Evolutionary conservation across 2,113 vertebrate species (phyloP).

Genomic region (Rhabdornis inornatus): DNA sequence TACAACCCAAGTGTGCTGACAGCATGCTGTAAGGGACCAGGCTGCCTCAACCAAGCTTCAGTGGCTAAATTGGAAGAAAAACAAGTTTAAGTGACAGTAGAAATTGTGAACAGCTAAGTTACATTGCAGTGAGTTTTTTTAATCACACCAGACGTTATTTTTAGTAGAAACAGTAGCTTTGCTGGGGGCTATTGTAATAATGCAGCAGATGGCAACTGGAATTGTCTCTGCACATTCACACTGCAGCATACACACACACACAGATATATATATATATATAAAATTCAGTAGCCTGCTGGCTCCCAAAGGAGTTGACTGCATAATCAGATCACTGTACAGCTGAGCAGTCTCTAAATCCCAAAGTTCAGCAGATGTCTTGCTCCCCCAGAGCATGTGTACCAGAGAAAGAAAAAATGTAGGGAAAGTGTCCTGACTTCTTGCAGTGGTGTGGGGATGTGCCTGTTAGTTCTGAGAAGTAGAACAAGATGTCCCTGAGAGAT

Average conservation of each 20-base stretch:
- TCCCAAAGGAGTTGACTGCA: not conserved
- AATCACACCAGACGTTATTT: not conserved
- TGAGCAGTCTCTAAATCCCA: not conserved
- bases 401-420: not conserved
- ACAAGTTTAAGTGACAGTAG: not conserved
- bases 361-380: not conserved
- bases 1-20: not conserved
- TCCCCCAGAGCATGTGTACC: not conserved
- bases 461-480: not conserved
- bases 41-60: not conserved
- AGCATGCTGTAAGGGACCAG: not conserved
- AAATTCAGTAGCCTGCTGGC: not conserved
- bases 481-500: not conserved
- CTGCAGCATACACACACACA: not conserved
- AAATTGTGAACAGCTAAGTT: not conserved
- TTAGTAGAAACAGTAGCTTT: not conserved
- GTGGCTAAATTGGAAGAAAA: not conserved
- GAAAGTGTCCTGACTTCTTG: not conserved
- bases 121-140: not conserved
- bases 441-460: not conserved
- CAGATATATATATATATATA: rapidly evolving
- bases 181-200: not conserved
- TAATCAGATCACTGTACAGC: not conserved
- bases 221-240: not conserved
- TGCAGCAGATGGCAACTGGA: not conserved